A percentile compares a stretch with the other conserved stretches of the same genome.
phyloP scores from a whole-genome alignment of 2,113 vertebrate species.

The Scatophagus argus region DNA sequence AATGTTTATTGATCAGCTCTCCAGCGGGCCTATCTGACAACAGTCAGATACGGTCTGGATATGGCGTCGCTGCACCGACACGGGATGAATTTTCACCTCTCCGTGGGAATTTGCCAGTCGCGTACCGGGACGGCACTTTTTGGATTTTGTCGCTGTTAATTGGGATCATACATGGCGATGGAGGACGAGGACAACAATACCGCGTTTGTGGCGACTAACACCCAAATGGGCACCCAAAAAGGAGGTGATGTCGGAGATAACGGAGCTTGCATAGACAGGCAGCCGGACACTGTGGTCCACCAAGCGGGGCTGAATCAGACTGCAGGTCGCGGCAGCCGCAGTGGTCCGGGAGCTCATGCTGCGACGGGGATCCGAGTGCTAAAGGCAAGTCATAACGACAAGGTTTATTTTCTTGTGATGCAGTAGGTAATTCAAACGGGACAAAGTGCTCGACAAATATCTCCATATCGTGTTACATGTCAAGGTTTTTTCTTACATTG shows the following conservation, averaged over 20 bases:
- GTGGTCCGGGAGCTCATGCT: constrained; percentile 71
- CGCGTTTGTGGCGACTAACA: constrained; percentile 55
- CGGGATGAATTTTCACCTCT: constrained; percentile 69
- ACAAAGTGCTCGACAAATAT: constrained; percentile 50
- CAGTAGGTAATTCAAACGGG: constrained; percentile 33
- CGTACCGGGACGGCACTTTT: constrained; percentile 31
- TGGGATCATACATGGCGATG: constrained; percentile 77
- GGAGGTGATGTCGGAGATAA: constrained; percentile 76
- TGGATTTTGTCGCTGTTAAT: constrained; percentile 16
- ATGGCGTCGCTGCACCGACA: constrained; percentile 82
- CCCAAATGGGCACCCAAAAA: constrained; percentile 67
- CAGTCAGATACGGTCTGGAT: constrained; percentile 71
- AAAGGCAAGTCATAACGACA: constrained; percentile 78
- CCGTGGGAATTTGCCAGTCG: constrained; percentile 74
- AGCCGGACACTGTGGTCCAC: constrained; percentile 77
- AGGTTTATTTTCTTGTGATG: not conserved
- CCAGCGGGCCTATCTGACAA: constrained; percentile 73
- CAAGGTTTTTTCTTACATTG: constrained; percentile 17
- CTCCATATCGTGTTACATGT: constrained; percentile 32
- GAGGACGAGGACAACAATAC: constrained; percentile 77
- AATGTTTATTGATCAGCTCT: constrained; percentile 82
- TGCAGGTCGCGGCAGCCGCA: constrained; percentile 77
- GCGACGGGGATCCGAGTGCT: constrained; percentile 85
- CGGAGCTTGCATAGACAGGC: constrained; percentile 80
- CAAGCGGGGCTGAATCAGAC: constrained; percentile 73